These are phyloP conservation scores for Tetraneura akinire DNA, from an alignment of 1,140 invertebrate species.

Conservation along the genomic window DNA sequence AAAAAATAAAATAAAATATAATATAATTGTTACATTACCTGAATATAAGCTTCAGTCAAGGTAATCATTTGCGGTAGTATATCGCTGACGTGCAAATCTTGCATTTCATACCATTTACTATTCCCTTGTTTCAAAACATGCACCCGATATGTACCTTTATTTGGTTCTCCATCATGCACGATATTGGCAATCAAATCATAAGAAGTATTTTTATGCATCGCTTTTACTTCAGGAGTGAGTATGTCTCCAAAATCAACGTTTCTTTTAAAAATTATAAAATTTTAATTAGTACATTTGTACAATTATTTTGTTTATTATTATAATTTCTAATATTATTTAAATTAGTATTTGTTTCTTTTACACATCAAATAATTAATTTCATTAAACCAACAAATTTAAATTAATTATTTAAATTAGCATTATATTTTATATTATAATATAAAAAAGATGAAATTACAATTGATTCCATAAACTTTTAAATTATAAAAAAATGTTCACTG, in stretches of 20 bases:
- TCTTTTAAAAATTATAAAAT: constrained; percentile 62
- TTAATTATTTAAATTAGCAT: too few species aligned
- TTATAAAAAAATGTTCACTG: too few species aligned
- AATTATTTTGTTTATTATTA: too few species aligned
- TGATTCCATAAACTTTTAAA: too few species aligned
- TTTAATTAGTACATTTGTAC: too few species aligned
- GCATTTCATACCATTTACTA: constrained; percentile 90
- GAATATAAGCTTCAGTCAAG: constrained; percentile 97
- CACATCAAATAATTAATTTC: too few species aligned
- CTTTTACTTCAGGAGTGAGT: constrained; percentile 80
- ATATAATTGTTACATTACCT: constrained; percentile 60
- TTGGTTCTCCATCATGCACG: constrained; percentile 96
- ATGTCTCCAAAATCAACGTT: constrained; percentile 98
- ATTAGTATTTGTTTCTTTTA: too few species aligned
- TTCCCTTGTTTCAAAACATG: constrained; percentile 91
- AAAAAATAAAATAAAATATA: neutral
- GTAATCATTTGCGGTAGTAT: constrained; percentile 99
- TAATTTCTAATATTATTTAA: too few species aligned
- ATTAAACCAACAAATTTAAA: too few species aligned
- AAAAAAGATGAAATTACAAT: too few species aligned
- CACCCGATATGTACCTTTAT: constrained; percentile 90
- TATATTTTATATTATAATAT: too few species aligned
- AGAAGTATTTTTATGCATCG: constrained; percentile 76
- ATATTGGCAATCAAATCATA: constrained; percentile 98
- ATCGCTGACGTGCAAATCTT: constrained; percentile 97